A percentile compares a stretch with the other conserved stretches of the same genome.
Evolutionary conservation across 2,797 vertebrate genomes (phyloP).

Genomic region (Rhinoraja longicauda): DNA sequence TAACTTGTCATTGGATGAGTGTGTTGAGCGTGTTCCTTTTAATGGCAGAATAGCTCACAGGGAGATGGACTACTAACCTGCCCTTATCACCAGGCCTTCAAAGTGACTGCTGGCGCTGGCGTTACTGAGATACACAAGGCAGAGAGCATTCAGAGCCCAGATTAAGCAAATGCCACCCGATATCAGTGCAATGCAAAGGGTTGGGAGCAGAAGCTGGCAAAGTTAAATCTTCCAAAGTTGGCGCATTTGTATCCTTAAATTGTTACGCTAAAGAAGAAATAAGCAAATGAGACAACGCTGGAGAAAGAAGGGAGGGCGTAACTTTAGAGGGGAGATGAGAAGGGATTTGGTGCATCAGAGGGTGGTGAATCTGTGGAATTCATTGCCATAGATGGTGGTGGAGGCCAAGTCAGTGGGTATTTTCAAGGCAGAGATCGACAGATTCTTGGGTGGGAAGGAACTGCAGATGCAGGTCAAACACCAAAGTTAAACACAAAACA

Average conservation of each 20-base stretch:
- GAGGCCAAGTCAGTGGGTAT: too few species aligned
- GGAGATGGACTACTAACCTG: neutral
- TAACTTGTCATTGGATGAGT: constrained; percentile 52
- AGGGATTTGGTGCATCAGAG: too few species aligned
- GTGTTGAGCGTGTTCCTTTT: constrained; percentile 6
- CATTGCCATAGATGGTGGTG: too few species aligned
- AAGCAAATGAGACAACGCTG: neutral
- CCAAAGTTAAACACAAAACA: too few species aligned
- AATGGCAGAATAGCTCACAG: constrained; percentile 13
- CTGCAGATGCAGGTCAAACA: too few species aligned
- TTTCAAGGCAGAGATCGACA: too few species aligned
- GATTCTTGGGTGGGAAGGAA: too few species aligned
- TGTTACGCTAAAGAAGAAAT: neutral
- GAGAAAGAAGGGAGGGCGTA: too few species aligned
- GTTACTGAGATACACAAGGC: constrained; percentile 45
- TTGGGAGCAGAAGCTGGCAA: neutral
- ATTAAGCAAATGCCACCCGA: constrained; percentile 31
- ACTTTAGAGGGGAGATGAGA: too few species aligned
- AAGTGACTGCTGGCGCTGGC: neutral
- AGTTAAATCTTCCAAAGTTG: neutral
- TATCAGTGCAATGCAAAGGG: constrained; percentile 39
- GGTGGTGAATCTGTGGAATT: too few species aligned
- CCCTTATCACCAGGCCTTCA: constrained; percentile 6
- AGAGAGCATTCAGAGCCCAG: constrained; percentile 39
- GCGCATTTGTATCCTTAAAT: neutral